phyloP scores from a whole-genome alignment of 2,888 invertebrate species.

The Andrena haemorrhoa region DNA sequence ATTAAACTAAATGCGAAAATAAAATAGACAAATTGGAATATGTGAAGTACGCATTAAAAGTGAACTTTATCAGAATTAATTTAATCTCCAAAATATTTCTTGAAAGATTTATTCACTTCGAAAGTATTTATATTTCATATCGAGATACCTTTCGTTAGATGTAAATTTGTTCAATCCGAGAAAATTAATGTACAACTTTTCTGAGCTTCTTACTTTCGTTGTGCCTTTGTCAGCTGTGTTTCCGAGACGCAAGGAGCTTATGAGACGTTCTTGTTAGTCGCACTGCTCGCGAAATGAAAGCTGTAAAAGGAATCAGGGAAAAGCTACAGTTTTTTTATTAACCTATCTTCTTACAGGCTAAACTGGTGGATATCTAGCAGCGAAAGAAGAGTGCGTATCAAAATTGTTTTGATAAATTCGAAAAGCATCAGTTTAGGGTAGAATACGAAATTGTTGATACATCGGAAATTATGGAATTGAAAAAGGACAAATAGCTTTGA shows the following conservation, averaged over 20 bases:
- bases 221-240: background rate
- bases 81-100: background rate
- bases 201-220: background rate
- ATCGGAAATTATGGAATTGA: no score
- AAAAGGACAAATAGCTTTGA: no score
- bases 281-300: constrained; percentile 1
- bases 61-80: background rate
- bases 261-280: background rate
- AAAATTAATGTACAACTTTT: constrained; percentile 16
- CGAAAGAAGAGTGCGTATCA: background rate
- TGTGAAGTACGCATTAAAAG: no score
- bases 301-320: constrained; percentile 7
- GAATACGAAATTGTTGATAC: background rate
- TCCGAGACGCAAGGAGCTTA: background rate
- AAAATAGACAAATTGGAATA: no score
- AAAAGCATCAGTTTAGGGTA: background rate
- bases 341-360: background rate
- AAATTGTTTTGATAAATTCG: background rate
- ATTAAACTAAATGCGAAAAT: background rate
- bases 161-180: constrained; percentile 4
- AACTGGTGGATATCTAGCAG: background rate
- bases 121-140: background rate
- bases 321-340: background rate
- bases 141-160: background rate
- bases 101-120: background rate